phyloP scores from a whole-genome alignment of 2,797 vertebrate genomes.

The Dipus sagitta region DNA sequence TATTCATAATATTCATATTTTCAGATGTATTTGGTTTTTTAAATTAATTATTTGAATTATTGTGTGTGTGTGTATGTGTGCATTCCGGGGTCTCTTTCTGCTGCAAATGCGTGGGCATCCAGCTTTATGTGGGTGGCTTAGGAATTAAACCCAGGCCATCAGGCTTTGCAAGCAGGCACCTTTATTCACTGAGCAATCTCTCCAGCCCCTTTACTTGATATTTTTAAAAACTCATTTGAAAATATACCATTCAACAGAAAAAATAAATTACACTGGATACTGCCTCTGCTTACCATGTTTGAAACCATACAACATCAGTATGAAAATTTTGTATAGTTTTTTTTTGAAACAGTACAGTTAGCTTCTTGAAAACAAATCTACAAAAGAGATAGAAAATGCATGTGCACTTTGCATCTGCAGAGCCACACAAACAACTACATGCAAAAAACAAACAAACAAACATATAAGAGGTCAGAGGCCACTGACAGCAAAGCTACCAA shows the following conservation, averaged over 20 bases:
- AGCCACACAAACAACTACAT: slow-evolving; percentile 8
- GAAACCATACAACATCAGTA: not conserved
- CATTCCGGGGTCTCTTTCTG: too few relatives aligned
- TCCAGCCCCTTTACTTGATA: too few relatives aligned
- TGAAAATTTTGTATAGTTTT: not conserved
- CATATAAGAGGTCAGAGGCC: not conserved
- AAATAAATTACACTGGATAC: not conserved
- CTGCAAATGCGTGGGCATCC: too few relatives aligned
- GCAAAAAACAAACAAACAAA: not conserved
- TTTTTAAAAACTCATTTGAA: not conserved
- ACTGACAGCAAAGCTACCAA: not conserved
- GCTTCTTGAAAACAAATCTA: not conserved
- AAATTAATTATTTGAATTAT: too few relatives aligned
- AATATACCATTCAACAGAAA: not conserved
- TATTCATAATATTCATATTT: not conserved
- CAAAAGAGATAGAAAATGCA: slow-evolving; percentile 25
- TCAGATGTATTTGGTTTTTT: not conserved
- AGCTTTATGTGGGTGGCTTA: too few relatives aligned
- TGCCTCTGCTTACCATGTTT: not conserved
- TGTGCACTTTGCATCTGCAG: not conserved
- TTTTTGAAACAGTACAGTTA: slow-evolving; percentile 32
- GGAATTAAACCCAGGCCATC: too few relatives aligned
- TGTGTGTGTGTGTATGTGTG: too few relatives aligned
- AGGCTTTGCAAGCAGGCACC: too few relatives aligned
- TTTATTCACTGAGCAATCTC: too few relatives aligned